Evolutionary conservation across 2,113 vertebrate species (phyloP), one percentile per base, ranked within the genome.

Genomic region (Pitta sordida): DNA sequence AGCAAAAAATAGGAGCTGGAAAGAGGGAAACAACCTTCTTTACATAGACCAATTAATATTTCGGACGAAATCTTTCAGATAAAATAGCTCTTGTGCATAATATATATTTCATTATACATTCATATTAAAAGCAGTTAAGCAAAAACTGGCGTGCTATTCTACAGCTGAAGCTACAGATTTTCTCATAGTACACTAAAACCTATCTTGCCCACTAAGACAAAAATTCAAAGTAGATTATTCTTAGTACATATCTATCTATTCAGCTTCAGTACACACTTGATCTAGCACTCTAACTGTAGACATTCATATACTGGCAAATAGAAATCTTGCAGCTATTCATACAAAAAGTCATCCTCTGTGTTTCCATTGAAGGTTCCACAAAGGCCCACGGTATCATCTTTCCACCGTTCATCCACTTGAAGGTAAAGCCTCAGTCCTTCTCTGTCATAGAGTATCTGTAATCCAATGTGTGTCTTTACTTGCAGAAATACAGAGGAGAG

Each of bases 351-450:
- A 18, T 99, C 99, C 88, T 99, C 99, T 34, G 97, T 98, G 96
- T 99, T 99, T 91, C 98, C 99, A 48, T 99, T 99, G 97, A 99
- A 99, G 89, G 99, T 99, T 88, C 99, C 99, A 37, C 99, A 99
- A 64, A 99, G 98, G 30, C 99, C 99, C 83, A 98, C 96, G 0
- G 99, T 99, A 93, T 99, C 97, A 3, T 99, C 99, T 93, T 98
- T 98, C 99, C 99, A 99, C 32, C 90, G 96, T 73, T 96, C 98
- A 51, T 98, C 98, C 48, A 98, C 97, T 92, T 98, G 98, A 67
- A 99, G 94, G 93, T 99, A 99, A 13, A 99, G 98, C 32, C 99
- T 98, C 58, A 99, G 98, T n/a, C 99, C 99, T 64, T 94, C 96
- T 90, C 98, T 98, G 97, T 98, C 98, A 32, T 99, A 99, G 64